These are phyloP conservation scores for Engraulis encrasicolus DNA, from an alignment of 2,113 vertebrate genomes.

Conservation along the genomic window DNA sequence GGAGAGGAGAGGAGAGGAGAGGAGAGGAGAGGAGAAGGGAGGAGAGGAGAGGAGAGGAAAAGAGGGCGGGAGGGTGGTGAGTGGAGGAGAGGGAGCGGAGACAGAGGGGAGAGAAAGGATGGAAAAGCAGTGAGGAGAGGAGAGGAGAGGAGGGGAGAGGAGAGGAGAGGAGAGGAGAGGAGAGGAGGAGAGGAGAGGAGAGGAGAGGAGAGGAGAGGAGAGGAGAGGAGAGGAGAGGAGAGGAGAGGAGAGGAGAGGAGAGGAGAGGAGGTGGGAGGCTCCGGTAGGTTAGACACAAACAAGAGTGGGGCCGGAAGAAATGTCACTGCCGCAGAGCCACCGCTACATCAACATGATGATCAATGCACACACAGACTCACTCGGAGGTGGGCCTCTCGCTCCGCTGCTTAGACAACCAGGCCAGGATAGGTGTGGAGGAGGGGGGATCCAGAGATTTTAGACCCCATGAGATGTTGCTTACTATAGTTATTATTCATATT, in stretches of 20 bases:
- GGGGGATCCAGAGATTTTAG: slow-evolving; percentile 38
- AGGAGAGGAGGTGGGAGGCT: slow-evolving; percentile 40
- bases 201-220: slow-evolving; percentile 32
- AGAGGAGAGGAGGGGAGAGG: slow-evolving; percentile 14
- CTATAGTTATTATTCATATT: too few species aligned
- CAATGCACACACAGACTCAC: slow-evolving; percentile 47
- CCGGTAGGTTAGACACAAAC: slow-evolving; percentile 41
- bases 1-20: not conserved
- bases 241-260: slow-evolving; percentile 13
- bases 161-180: slow-evolving; percentile 38
- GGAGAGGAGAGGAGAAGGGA: slow-evolving; percentile 34
- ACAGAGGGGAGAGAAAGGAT: too few species aligned
- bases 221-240: slow-evolving; percentile 26
- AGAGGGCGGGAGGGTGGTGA: slow-evolving; percentile 3
- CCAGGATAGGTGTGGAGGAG: slow-evolving; percentile 20
- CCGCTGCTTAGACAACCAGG: slow-evolving; percentile 46
- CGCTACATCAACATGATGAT: slow-evolving; percentile 41
- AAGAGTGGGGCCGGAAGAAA: slow-evolving; percentile 36
- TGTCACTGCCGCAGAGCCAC: slow-evolving; percentile 45
- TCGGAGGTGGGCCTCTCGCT: slow-evolving; percentile 24
- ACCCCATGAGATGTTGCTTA: too few species aligned
- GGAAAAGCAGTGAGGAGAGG: too few species aligned
- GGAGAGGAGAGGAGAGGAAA: slow-evolving; percentile 29
- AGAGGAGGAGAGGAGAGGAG: not conserved
- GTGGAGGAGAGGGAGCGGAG: slow-evolving; percentile 40